Base-by-base conservation (phyloP, 2,888 invertebrate species). In the Noctuana brunneofusca region DNA sequence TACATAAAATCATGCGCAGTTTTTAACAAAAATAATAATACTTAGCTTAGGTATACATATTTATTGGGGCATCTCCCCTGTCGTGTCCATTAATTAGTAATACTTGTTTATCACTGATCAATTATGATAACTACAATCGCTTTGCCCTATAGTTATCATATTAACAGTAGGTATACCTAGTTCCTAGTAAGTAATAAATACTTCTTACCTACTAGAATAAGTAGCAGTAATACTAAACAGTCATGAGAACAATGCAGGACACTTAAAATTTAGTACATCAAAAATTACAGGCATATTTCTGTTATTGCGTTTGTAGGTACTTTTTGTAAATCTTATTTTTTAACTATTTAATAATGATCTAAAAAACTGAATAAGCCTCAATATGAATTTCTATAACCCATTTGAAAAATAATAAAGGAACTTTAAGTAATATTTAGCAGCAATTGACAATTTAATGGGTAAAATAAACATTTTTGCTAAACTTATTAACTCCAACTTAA, bases 1-100 rank as follows among this genome's bases (percentile, higher is more conserved):
- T 75, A 80, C 78, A 75, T 86, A 84, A 82, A 87, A 81, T 83
- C 76, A 81, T 81, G 79, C 79, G 16, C 32, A 76, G 74, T 78
- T 79, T 69, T 72, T 80, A 86, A 85, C 83, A 83, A 79, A 80
- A 74, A 18, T 43, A 43, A 64, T 72, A 68, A 58, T 64, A 68
- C 67, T 65, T 63, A 66, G 68, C 65, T 69, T 54, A 53, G 16
- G 62, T 53, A 65, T 64, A 62, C 62, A 50, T 55, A 58, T 41
- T 38, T 53, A 48, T 41, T 46, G 56, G 64, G 58, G 53, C 30
- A 46, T 52, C 48, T 11, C 41, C 64, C 63, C 50, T 66, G 24
- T 65, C 56, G 54, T 60, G 52, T 60, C 49, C 49, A 62, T 48
- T 66, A 65, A 55, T 62, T 64, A 66, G 60, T 64, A 56, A 64